These are phyloP conservation scores for Pyrrhosoma nymphula DNA, from an alignment of 2,888 invertebrate species.

Conservation along the genomic window DNA sequence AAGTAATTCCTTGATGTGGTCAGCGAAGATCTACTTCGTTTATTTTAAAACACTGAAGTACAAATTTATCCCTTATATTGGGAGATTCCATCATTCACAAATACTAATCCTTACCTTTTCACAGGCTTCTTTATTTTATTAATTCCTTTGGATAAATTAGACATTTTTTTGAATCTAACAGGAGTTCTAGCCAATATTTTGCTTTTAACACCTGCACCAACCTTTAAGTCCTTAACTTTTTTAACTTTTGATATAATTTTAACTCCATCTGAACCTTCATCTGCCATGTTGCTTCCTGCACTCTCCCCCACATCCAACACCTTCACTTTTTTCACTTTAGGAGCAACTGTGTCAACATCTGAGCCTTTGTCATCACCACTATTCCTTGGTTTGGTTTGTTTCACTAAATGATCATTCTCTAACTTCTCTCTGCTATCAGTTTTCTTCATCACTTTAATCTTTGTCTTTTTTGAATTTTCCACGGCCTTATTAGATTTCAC, in stretches of 20 bases:
- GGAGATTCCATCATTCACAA: background rate
- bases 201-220: background rate
- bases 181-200: background rate
- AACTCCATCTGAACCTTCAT: background rate
- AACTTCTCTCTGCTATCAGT: background rate
- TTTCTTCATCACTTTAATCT: background rate
- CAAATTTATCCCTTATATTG: background rate
- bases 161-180: background rate
- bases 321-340: background rate
- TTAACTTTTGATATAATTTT: background rate
- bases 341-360: background rate
- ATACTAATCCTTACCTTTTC: background rate
- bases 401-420: background rate
- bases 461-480: background rate
- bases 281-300: background rate
- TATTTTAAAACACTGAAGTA: background rate
- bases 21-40: background rate
- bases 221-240: background rate
- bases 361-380: background rate
- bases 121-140: slow-evolving; percentile 28
- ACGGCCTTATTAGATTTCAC: background rate
- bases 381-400: background rate
- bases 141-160: slow-evolving; percentile 1
- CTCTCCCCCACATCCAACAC: background rate
- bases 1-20: background rate